These are phyloP conservation scores for Aurelia aurita DNA, from an alignment of 30 jellyfish, hydroid and myxozoan species.

Conservation along the genomic window DNA sequence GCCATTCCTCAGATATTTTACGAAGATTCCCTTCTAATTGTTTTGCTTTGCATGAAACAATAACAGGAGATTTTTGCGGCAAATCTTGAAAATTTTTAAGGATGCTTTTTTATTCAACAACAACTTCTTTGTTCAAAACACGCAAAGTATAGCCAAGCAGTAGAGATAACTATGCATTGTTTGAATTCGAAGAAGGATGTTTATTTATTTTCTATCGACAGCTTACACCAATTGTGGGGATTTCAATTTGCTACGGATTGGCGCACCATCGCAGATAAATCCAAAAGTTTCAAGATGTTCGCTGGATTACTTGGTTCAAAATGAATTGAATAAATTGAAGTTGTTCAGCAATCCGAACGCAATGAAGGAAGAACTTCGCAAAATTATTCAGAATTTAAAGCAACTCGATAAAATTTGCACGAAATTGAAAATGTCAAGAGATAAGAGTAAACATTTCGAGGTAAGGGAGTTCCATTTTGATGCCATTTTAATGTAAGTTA, in stretches of 20 bases:
- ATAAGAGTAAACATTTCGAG: slow-evolving; percentile 29
- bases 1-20: too few relatives aligned
- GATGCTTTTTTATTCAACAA: too few relatives aligned
- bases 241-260: slow-evolving; percentile 83
- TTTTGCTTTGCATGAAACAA: too few relatives aligned
- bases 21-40: too few relatives aligned
- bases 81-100: too few relatives aligned
- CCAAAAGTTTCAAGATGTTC: slow-evolving; percentile 29
- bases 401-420: slow-evolving; percentile 66
- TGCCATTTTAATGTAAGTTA: too few relatives aligned
- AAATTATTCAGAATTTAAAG: slow-evolving; percentile 19
- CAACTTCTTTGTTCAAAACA: too few relatives aligned
- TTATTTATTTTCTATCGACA: neutral
- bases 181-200: too few relatives aligned
- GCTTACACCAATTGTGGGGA: slow-evolving; percentile 79
- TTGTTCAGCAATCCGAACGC: slow-evolving; percentile 41
- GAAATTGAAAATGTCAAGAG: slow-evolving; percentile 61
- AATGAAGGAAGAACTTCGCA: slow-evolving; percentile 55
- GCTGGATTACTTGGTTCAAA: slow-evolving; percentile 61
- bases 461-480: neutral
- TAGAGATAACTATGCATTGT: too few relatives aligned
- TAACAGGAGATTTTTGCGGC: too few relatives aligned
- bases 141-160: too few relatives aligned
- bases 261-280: slow-evolving; percentile 49
- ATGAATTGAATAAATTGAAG: slow-evolving; percentile 43